phyloP scores from a whole-genome alignment of 2,797 vertebrate genomes.

The Phrynocephalus forsythii region DNA sequence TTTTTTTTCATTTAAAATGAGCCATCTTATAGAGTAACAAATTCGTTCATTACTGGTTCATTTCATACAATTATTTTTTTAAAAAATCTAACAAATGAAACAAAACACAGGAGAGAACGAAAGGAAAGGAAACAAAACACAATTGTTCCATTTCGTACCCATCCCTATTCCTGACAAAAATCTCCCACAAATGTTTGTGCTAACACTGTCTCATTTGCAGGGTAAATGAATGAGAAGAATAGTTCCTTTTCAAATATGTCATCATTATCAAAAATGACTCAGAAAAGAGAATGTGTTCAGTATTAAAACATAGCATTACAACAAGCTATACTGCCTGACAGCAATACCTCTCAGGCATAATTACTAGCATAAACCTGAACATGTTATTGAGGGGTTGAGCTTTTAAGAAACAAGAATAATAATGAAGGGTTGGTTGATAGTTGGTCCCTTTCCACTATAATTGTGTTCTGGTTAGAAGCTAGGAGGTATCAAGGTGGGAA shows the following conservation, averaged over 20 bases:
- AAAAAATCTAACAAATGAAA: background rate
- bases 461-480: background rate
- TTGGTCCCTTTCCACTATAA: slow-evolving; percentile 11
- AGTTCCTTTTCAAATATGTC: slow-evolving; percentile 50
- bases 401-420: slow-evolving; percentile 29
- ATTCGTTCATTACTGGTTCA: too few relatives aligned
- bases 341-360: slow-evolving; percentile 25
- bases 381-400: slow-evolving; percentile 24
- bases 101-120: too few relatives aligned
- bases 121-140: too few relatives aligned
- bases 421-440: background rate
- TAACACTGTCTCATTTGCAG: slow-evolving; percentile 53
- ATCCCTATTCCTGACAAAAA: slow-evolving; percentile 34
- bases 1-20: too few relatives aligned
- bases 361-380: slow-evolving; percentile 34
- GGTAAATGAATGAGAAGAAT: slow-evolving; percentile 44
- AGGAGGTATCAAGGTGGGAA: background rate
- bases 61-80: too few relatives aligned
- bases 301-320: slow-evolving; percentile 31
- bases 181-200: slow-evolving; percentile 30
- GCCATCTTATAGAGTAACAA: too few relatives aligned
- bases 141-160: too few relatives aligned
- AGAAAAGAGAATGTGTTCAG: slow-evolving; percentile 33
- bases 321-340: slow-evolving; percentile 14
- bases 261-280: slow-evolving; percentile 39